Base-by-base conservation (phyloP, 2,797 vertebrate species). In the Leptodactylus fallax region DNA sequence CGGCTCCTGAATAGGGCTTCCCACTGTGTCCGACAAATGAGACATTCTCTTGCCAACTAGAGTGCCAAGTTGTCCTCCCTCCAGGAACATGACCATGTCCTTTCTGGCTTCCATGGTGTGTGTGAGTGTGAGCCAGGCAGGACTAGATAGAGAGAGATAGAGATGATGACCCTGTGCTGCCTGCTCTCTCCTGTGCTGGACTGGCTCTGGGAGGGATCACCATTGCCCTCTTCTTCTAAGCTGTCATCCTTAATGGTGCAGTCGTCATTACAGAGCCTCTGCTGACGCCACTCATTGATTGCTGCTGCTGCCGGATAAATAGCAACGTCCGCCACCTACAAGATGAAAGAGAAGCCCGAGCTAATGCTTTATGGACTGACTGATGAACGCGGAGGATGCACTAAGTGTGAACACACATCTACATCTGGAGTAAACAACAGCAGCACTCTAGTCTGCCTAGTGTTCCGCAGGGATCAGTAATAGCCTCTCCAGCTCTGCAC, bases 191-290 rank as follows among this genome's bases (percentile, higher is more conserved):
- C 95, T 95, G 95, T 93, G 97, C 95, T 93, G 94, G 95, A 93
- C 96, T 94, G 96, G 96, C 96, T 97, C 96, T 97, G 97, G 97
- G 97, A 97, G 97, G 97, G 97, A 97, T 97, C 97, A 97, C 97
- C 97, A 97, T 97, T 96, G 96, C 97, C 95, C 96, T 97, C 95
- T 96, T 95, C 96, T 96, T 96, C 95, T 95, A 95, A 97, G 96
- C 97, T 98, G 98, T 98, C 97, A 99, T 97, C 96, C 96, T 97
- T 96, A 96, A 96, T 95, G 96, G 96, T 95, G 96, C 95, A 94
- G 94, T 96, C 97, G 96, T 97, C 97, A 97, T 96, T 96, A 96
- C 95, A 95, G 96, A 95, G 96, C 95, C 96, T 95, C 96, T 94
- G 95, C 95, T 98, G 98, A 99, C 98, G 98, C 96, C 97, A 98